Percentiles rank a stretch among this genome's conserved stretches.
Conservation (phyloP, 2,888 invertebrate species). For the Sinodicranocentrus sp. region DNA sequence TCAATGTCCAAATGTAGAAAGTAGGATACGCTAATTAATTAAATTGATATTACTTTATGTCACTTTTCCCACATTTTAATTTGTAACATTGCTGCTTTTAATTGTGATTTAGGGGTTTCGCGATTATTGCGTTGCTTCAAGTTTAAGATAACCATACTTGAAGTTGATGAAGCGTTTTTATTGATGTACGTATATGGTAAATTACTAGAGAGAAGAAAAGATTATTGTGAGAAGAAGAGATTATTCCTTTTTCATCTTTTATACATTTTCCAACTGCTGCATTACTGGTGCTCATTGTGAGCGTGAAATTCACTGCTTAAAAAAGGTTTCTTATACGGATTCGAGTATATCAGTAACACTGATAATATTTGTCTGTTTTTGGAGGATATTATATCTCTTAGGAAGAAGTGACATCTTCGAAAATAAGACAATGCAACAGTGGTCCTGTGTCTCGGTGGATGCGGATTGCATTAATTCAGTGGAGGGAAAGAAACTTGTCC, state of each 20-base stretch:
- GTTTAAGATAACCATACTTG: conserved; percentile 64
- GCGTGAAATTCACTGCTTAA: too few relatives aligned
- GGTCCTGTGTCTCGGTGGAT: neutral
- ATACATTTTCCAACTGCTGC: neutral
- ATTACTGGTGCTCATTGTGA: neutral
- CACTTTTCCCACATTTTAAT: conserved; percentile 64
- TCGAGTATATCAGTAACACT: conserved; percentile 44
- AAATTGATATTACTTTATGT: conserved; percentile 66
- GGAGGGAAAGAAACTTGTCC: conserved; percentile 17
- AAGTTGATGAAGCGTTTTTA: conserved; percentile 56
- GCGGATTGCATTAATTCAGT: neutral
- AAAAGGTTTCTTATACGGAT: too few relatives aligned
- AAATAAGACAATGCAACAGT: conserved; percentile 38
- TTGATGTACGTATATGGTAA: conserved; percentile 64
- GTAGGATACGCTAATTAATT: conserved; percentile 64
- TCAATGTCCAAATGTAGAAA: conserved; percentile 57
- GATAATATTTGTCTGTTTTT: conserved; percentile 66
- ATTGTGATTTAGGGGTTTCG: conserved; percentile 52
- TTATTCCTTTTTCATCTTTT: conserved; percentile 57
- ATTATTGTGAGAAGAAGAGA: conserved; percentile 41
- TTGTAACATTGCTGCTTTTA: conserved; percentile 62
- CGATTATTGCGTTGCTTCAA: conserved; percentile 34
- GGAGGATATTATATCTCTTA: conserved; percentile 43
- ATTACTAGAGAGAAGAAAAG: conserved; percentile 39
- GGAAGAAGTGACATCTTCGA: conserved; percentile 36